These are phyloP conservation scores for Dromiciops gliroides DNA, from an alignment of 2,113 vertebrate genomes.

Conservation along the genomic window DNA sequence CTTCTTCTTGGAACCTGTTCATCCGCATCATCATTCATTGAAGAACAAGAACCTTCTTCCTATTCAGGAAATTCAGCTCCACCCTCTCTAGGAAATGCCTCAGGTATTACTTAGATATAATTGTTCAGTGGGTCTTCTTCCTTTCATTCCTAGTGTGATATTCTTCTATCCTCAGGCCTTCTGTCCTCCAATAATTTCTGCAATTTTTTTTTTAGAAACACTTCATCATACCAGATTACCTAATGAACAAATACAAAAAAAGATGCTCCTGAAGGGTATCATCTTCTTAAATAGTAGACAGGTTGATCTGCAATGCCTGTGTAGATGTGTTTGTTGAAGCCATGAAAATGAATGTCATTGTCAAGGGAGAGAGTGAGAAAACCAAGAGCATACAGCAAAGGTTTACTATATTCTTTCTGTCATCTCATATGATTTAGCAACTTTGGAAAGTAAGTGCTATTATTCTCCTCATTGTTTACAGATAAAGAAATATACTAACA, in stretches of 20 bases:
- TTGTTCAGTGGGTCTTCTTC: not conserved
- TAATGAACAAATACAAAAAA: not conserved
- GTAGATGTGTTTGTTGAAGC: not conserved
- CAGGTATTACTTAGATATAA: not conserved
- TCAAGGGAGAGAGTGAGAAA: not conserved
- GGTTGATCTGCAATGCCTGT: not conserved
- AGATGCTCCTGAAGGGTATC: not conserved
- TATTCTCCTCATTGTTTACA: not conserved
- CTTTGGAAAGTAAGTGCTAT: not conserved
- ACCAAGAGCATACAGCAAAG: not conserved
- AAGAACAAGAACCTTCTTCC: not conserved
- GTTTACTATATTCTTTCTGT: not conserved
- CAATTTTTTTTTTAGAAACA: not conserved
- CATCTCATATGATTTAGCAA: not conserved
- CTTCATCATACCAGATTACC: not conserved
- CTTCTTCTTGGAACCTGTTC: not conserved
- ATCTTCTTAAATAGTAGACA: not conserved
- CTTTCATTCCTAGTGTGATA: not conserved
- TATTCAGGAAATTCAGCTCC: not conserved
- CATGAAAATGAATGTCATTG: not conserved
- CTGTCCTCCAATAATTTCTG: not conserved
- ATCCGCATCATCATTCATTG: not conserved
- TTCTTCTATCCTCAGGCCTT: not conserved
- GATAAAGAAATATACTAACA: not conserved
- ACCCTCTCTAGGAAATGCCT: not conserved